Conservation (phyloP, 2,113 vertebrate genomes). For the Turdus rufiventris region DNA sequence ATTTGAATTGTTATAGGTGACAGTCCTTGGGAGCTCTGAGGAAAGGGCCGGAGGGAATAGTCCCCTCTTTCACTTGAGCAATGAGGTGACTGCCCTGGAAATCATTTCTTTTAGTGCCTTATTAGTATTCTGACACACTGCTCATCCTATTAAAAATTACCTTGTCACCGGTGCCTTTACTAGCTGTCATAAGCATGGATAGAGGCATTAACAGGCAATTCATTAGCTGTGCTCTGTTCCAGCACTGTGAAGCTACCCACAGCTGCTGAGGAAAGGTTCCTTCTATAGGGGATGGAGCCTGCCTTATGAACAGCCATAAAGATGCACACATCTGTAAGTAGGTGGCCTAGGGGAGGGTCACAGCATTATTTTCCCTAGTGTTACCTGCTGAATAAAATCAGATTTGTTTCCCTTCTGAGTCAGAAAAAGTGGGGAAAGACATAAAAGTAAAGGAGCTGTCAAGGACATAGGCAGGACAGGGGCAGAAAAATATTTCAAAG, state of each 20-base stretch:
- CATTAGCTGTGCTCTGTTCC: constrained; percentile 12
- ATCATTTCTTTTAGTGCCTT: constrained; percentile 42
- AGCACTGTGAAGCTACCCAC: neutral
- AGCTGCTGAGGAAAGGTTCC: neutral
- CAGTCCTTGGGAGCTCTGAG: neutral
- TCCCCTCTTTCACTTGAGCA: neutral
- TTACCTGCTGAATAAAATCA: neutral
- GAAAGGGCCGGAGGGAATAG: constrained; percentile 16
- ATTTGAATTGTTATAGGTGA: constrained; percentile 21
- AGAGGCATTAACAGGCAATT: constrained; percentile 36
- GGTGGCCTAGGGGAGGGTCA: neutral
- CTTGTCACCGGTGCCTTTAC: constrained; percentile 25
- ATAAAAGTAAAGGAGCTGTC: neutral
- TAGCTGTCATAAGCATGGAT: constrained; percentile 34
- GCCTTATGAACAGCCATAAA: neutral
- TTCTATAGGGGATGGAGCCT: neutral
- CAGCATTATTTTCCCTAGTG: neutral
- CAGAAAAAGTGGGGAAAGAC: neutral
- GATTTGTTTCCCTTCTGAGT: neutral
- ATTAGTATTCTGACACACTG: constrained; percentile 57
- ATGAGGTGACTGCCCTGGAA: constrained; percentile 11
- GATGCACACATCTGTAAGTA: fast-evolving
- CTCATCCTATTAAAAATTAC: constrained; percentile 52
- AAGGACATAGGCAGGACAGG: neutral
- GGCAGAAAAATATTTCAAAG: neutral